These are phyloP conservation scores for Psittacula derbiana DNA, from an alignment of 2,797 vertebrate species.

Conservation along the genomic window DNA sequence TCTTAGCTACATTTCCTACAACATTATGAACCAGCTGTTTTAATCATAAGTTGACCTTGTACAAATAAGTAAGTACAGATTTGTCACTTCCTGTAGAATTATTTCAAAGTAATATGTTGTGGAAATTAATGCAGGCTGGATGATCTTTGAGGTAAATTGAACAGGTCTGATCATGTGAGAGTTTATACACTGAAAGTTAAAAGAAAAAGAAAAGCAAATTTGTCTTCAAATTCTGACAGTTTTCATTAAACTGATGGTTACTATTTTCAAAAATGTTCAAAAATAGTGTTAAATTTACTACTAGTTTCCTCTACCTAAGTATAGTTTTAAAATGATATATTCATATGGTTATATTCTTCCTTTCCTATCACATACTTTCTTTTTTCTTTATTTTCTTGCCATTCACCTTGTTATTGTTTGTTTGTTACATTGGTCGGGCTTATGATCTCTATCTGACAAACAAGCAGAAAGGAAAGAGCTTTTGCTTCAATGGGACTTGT, in stretches of 20 bases:
- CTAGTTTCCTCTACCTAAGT: not conserved
- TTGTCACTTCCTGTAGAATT: not conserved
- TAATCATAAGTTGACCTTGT: not conserved
- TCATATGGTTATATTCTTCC: not conserved
- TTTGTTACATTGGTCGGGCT: not conserved
- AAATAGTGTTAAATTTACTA: not conserved
- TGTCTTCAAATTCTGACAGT: not conserved
- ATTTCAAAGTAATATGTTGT: not conserved
- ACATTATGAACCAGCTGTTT: not conserved
- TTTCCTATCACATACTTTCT: not conserved
- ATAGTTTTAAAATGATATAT: not conserved
- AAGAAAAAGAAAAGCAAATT: not conserved
- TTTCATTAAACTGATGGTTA: not conserved
- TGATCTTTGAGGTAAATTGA: not conserved
- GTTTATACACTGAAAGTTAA: not conserved
- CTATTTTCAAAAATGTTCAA: not conserved
- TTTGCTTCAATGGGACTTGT: not conserved
- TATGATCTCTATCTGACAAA: not conserved
- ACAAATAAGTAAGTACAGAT: not conserved
- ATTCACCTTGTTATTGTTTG: not conserved
- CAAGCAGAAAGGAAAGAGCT: not conserved
- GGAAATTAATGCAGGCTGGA: not conserved
- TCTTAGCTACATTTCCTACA: not conserved
- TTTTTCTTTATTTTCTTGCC: not conserved
- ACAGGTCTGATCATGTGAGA: not conserved